A percentile compares a stretch with the other conserved stretches of the same genome.
Evolutionary conservation across 2,797 vertebrate genomes (phyloP).

Genomic region (Corythornis leucogaster): DNA sequence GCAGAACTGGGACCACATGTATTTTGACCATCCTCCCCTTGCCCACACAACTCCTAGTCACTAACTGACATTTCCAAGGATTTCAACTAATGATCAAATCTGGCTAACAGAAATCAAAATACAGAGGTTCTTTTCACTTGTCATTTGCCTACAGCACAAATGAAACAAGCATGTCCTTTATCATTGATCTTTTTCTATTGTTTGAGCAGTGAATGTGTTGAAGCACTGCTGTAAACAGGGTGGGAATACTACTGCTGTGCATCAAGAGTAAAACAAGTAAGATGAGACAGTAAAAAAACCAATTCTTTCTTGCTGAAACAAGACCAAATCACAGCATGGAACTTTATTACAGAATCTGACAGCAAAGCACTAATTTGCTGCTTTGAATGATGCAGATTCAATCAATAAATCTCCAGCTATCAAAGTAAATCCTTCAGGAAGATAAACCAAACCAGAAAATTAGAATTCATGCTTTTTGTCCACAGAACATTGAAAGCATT

Average conservation of each 20-base stretch:
- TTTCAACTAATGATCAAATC: not conserved
- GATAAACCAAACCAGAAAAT: not conserved
- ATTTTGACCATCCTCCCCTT: not conserved
- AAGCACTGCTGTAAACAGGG: not conserved
- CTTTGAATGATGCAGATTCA: slow-evolving; percentile 40
- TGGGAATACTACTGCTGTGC: not conserved
- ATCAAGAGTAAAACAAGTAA: not conserved
- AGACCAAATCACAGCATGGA: slow-evolving; percentile 41
- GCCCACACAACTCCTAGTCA: not conserved
- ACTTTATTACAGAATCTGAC: slow-evolving; percentile 21
- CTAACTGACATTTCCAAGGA: not conserved
- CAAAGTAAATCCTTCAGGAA: slow-evolving; percentile 1
- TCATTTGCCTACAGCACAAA: not conserved
- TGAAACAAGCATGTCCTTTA: not conserved
- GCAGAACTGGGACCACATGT: fast-evolving
- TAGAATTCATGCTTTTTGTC: not conserved
- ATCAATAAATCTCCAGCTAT: slow-evolving; percentile 30
- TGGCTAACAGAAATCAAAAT: not conserved
- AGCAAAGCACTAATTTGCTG: slow-evolving; percentile 40
- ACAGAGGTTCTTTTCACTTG: not conserved
- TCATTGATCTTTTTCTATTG: not conserved
- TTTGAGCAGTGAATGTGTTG: not conserved
- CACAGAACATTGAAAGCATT: not conserved
- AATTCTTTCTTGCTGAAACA: slow-evolving; percentile 14
- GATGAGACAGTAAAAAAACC: not conserved